A percentile compares a stretch with the other conserved stretches of the same genome.
Evolutionary conservation across 2,797 vertebrate genomes (phyloP).

Genomic region (Paedocypris micromegethes): DNA sequence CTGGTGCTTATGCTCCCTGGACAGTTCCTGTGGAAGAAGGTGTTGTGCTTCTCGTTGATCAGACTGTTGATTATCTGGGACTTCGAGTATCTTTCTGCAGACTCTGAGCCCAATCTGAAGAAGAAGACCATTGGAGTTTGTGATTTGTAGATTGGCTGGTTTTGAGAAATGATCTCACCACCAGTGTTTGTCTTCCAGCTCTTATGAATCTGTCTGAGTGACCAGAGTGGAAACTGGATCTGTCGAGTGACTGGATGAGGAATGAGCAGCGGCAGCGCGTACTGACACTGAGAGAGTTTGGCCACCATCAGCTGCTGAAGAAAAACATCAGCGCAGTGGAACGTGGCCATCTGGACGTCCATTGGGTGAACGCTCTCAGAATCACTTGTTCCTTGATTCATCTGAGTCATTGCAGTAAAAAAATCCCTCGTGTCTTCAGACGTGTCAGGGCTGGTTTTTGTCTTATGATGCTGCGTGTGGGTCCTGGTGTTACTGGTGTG

Average conservation of each 20-base stretch:
- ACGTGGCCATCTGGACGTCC: constrained; percentile 50
- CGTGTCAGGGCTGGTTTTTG: constrained; percentile 25
- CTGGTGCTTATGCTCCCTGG: constrained; percentile 53
- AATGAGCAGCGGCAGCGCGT: constrained; percentile 70
- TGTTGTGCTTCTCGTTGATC: constrained; percentile 56
- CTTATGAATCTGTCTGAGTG: constrained; percentile 55
- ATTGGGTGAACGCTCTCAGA: constrained; percentile 15
- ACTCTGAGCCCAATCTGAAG: constrained; percentile 59
- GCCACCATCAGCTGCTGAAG: constrained; percentile 52
- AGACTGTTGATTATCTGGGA: constrained; percentile 59
- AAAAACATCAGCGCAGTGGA: constrained; percentile 60
- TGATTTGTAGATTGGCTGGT: constrained; percentile 49
- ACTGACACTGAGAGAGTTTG: constrained; percentile 64
- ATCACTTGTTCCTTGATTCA: neutral
- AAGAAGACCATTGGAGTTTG: constrained; percentile 65
- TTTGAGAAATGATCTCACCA: constrained; percentile 30
- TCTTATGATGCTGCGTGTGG: neutral
- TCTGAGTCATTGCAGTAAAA: constrained; percentile 30
- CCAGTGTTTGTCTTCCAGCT: constrained; percentile 53
- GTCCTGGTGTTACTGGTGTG: neutral
- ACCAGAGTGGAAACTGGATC: constrained; percentile 66
- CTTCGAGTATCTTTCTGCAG: constrained; percentile 57
- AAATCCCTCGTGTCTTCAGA: neutral
- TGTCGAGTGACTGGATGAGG: constrained; percentile 55
- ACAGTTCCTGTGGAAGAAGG: constrained; percentile 60